Evolutionary conservation across 2,888 invertebrate genomes (phyloP).

Genomic region (Harmothoe impar): DNA sequence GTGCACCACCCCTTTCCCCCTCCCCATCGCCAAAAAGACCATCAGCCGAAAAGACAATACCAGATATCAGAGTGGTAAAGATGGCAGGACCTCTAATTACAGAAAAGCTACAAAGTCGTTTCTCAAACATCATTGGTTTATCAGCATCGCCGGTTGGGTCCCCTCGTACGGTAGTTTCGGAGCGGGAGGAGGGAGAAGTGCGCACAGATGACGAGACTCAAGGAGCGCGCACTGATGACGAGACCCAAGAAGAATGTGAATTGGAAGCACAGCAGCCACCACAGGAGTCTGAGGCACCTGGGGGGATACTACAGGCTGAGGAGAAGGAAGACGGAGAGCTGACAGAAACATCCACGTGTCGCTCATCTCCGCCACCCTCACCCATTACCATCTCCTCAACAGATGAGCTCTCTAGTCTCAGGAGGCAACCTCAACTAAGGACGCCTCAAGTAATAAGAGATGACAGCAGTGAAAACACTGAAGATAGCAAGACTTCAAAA

Average conservation of each 20-base stretch:
- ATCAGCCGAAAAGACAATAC: background rate
- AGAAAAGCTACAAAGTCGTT: too few species aligned
- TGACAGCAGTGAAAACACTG: background rate
- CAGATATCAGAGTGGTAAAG: background rate
- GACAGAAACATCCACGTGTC: conserved; percentile 40
- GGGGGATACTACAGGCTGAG: background rate
- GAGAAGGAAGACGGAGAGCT: conserved; percentile 41
- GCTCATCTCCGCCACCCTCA: background rate
- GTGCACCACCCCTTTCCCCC: background rate
- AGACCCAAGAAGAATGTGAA: background rate
- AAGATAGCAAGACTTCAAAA: background rate
- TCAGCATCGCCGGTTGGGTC: background rate
- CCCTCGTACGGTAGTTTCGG: background rate
- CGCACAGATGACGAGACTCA: conserved; percentile 5
- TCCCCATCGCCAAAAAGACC: background rate
- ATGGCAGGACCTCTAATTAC: background rate
- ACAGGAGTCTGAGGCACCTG: background rate
- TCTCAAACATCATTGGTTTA: background rate
- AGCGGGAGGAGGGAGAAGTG: conserved; percentile 47
- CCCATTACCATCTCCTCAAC: background rate
- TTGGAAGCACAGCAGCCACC: background rate
- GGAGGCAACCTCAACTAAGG: background rate
- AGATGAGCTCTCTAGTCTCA: background rate
- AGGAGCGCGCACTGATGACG: conserved; percentile 27
- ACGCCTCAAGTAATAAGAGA: background rate